A percentile compares a stretch with the other conserved stretches of the same genome.
Evolutionary conservation across 2,113 vertebrate genomes (phyloP).

Genomic region (Lepus americanus): DNA sequence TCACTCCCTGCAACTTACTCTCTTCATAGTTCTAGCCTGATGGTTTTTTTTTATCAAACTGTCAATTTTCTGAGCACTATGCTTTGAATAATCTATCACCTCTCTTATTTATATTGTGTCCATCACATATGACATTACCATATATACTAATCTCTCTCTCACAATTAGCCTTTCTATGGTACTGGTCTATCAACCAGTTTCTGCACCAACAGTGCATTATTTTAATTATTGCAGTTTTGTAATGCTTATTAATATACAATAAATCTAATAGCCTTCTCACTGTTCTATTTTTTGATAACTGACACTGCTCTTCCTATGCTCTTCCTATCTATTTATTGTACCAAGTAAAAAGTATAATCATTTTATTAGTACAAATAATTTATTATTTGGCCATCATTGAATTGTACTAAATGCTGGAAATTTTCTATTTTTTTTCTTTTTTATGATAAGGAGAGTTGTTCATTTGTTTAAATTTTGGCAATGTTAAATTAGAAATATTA

Average conservation of each 20-base stretch:
- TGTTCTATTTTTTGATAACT: neutral
- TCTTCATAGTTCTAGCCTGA: neutral
- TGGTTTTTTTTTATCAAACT: neutral
- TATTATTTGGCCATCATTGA: neutral
- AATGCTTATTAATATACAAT: neutral
- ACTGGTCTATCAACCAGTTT: neutral
- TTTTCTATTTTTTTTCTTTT: neutral
- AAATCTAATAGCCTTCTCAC: neutral
- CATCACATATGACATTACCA: neutral
- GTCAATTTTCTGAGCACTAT: neutral
- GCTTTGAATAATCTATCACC: neutral
- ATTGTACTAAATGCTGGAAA: neutral
- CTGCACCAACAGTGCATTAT: neutral
- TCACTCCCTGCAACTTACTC: neutral
- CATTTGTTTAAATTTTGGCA: too few relatives aligned
- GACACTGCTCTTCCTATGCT: neutral
- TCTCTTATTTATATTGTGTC: conserved; percentile 10
- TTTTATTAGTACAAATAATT: conserved; percentile 10
- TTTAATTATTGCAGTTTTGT: neutral
- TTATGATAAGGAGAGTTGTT: too few relatives aligned
- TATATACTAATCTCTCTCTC: neutral
- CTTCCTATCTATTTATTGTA: neutral
- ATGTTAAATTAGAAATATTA: too few relatives aligned
- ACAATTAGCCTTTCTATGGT: neutral
- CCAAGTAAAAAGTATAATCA: neutral